phyloP scores from a whole-genome alignment of 2,888 invertebrate genomes.

The Harmothoe impar region DNA sequence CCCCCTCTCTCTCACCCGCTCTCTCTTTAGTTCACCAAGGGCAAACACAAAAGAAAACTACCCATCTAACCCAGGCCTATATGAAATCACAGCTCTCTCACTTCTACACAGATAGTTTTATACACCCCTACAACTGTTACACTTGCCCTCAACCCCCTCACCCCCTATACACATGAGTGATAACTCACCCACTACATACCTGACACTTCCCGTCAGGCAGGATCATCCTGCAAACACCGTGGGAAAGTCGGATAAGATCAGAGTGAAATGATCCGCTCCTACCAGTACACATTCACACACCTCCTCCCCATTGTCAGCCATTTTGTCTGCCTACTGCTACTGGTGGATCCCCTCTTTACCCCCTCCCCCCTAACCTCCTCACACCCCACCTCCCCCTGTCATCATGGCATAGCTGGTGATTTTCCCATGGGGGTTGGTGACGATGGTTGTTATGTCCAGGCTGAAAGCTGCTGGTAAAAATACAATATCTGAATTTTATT shows the following conservation, averaged over 20 bases:
- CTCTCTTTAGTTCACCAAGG: no score
- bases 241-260: slow-evolving; percentile 56
- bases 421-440: not conserved
- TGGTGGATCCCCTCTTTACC: not conserved
- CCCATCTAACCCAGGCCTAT: no score
- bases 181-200: not conserved
- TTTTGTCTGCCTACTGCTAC: not conserved
- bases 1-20: no score
- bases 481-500: no score
- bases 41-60: no score
- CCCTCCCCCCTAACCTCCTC: slow-evolving; percentile 4
- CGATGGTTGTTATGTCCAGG: not conserved
- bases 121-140: not conserved
- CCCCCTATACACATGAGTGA: not conserved
- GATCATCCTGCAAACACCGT: slow-evolving; percentile 33
- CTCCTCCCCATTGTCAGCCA: not conserved
- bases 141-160: not conserved
- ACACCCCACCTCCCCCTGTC: not conserved
- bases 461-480: not conserved
- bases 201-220: slow-evolving; percentile 12
- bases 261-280: slow-evolving; percentile 49
- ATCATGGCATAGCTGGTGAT: slow-evolving; percentile 4
- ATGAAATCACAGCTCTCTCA: no score
- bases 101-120: not conserved
- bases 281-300: not conserved